Evolutionary conservation across 1,140 invertebrate genomes (phyloP).

Genomic region (Hormaphis cornu): DNA sequence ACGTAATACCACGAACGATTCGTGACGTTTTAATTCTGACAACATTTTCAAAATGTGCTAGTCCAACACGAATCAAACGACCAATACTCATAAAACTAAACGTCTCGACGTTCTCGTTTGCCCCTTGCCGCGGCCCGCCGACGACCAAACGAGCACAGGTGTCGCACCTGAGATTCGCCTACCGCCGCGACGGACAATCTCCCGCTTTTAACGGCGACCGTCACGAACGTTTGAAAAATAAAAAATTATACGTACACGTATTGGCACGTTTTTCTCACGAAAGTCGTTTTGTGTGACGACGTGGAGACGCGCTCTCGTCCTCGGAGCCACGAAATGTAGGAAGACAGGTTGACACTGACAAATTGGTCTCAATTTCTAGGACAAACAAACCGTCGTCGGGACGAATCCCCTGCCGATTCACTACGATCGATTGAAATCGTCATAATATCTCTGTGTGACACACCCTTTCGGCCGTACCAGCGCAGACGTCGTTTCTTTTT

Average conservation of each 20-base stretch:
- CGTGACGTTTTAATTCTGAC: background rate
- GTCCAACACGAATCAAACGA: no score
- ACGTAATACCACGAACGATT: background rate
- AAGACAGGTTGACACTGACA: conserved; percentile 31
- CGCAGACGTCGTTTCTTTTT: background rate
- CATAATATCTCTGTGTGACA: conserved; percentile 27
- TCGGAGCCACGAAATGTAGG: background rate
- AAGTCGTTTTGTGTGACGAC: background rate
- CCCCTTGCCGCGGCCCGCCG: background rate
- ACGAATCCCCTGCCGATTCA: conserved; percentile 28
- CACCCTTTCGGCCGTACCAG: conserved; percentile 14
- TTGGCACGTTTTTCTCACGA: no score
- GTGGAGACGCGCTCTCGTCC: background rate
- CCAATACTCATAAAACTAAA: no score
- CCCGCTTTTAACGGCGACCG: conserved; percentile 1
- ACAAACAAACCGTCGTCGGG: conserved; percentile 19
- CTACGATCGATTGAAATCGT: conserved; percentile 30
- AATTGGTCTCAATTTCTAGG: conserved; percentile 27
- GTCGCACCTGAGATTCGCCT: conserved; percentile 5
- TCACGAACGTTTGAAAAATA: background rate
- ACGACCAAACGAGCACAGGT: background rate
- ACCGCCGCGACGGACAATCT: background rate
- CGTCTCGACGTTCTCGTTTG: background rate
- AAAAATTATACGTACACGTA: background rate
- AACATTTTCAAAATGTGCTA: no score